phyloP scores from a whole-genome alignment of 1,140 invertebrate genomes.

The Drosophila varians region DNA sequence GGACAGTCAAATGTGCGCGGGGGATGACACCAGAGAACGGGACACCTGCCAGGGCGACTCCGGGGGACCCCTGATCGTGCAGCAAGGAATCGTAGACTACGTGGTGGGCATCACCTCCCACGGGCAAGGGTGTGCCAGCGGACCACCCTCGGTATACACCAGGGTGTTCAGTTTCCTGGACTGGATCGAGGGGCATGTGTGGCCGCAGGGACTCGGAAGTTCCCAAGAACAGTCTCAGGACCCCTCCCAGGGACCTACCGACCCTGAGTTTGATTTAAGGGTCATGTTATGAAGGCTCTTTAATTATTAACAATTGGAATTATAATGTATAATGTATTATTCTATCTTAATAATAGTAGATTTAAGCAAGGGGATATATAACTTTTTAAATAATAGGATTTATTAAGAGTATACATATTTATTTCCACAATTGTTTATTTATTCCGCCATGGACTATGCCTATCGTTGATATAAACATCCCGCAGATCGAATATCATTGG shows the following conservation, averaged over 20 bases:
- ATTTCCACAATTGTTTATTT: background rate
- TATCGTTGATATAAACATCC: too few relatives aligned
- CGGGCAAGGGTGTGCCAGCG: constrained; percentile 87
- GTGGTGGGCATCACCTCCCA: constrained; percentile 89
- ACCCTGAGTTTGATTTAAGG: constrained; percentile 14
- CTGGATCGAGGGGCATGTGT: constrained; percentile 90
- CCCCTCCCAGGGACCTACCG: background rate
- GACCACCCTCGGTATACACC: constrained; percentile 88
- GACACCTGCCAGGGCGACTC: constrained; percentile 91
- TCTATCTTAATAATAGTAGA: background rate
- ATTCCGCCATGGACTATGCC: background rate
- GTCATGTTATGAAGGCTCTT: background rate
- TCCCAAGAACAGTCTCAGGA: too few relatives aligned
- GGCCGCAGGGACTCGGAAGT: constrained; percentile 84
- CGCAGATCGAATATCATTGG: background rate
- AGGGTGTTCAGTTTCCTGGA: constrained; percentile 88
- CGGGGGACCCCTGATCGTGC: constrained; percentile 84
- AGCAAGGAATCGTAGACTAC: background rate
- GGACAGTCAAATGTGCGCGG: constrained; percentile 85
- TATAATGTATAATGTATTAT: background rate
- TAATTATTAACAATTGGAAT: too few relatives aligned
- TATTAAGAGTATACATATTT: background rate
- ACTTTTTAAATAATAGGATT: too few relatives aligned
- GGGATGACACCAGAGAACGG: constrained; percentile 84
- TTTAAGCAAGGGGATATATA: too few relatives aligned